Percentiles rank a stretch among this genome's conserved stretches.
Conservation (phyloP, 1,140 invertebrate species). For the Aricia agestis region DNA sequence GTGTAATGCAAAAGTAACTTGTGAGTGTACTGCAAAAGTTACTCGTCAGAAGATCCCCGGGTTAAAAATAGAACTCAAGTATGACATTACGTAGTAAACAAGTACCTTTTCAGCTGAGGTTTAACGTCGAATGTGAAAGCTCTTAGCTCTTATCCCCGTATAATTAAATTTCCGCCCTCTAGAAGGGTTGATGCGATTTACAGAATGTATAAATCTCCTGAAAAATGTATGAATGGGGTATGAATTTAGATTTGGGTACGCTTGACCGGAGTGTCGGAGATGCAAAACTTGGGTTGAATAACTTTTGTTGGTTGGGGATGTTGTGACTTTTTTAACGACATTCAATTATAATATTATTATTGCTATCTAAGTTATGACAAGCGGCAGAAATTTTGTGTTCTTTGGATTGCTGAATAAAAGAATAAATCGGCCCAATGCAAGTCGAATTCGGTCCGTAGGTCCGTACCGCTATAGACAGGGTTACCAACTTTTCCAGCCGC, state of each 20-base stretch:
- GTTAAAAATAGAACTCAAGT: not conserved
- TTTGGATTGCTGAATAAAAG: too few relatives aligned
- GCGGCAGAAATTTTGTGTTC: too few relatives aligned
- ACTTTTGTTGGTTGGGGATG: too few relatives aligned
- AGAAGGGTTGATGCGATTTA: not conserved
- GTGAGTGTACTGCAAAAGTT: not conserved
- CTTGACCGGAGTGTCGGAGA: too few relatives aligned
- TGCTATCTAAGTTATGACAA: too few relatives aligned
- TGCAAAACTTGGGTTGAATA: too few relatives aligned
- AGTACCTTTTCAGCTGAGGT: not conserved
- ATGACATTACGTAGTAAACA: not conserved
- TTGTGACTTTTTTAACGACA: too few relatives aligned
- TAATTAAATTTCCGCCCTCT: not conserved
- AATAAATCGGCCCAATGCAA: too few relatives aligned
- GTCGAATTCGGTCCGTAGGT: too few relatives aligned
- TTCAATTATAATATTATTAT: too few relatives aligned
- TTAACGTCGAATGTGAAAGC: not conserved
- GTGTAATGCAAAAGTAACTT: not conserved
- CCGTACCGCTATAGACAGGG: too few relatives aligned
- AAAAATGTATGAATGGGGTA: not conserved
- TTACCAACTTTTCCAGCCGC: too few relatives aligned
- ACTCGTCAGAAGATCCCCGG: not conserved
- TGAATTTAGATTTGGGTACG: not conserved
- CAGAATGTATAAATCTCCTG: not conserved
- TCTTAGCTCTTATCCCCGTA: not conserved